Base-by-base conservation (phyloP, 2,797 vertebrate genomes). In the Coregonus ussuriensis region DNA sequence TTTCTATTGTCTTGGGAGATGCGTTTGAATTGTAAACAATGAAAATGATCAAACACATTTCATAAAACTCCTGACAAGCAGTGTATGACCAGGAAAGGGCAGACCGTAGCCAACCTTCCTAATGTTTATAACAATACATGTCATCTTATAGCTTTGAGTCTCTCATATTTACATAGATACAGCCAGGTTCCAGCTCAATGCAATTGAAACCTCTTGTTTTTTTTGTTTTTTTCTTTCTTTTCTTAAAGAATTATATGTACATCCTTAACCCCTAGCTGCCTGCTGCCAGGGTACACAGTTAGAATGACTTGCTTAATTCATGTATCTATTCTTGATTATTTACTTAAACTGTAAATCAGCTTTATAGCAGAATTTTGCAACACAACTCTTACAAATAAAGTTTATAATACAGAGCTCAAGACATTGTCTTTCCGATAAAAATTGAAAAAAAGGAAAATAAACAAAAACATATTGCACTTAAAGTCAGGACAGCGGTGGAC, bases 401-500 rank as follows among this genome's bases (percentile, higher is more conserved):
- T 90, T 9, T 92, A 94, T 91, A 92, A 93, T 91, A 91, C 91
- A 91, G 89, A 93, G 92, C 90, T 92, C 84, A 92, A 93, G 92
- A 91, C 82, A 82, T 93, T 70, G 33, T 93, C 91, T 87, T 82
- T 79, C 80, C 86, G 91, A 77, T 83, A 85, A 75, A 92, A 90
- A 90, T 86, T 75, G 71, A 80, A 86, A 92, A 86, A 89, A 90
- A 84, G 89, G 89, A 91, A 84, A 91, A 89, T 78, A 81, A 90
- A 90, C 83, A 76, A 88, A 79, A 80, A 84, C 59, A 96, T 98
- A 99, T 99, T 99, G 97, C 97, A 99, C 97, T 97, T 97, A 95
- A 93, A 94, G 86, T 92, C 87, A 94, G 89, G 93, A 83, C 83
- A 92, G 88, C 90, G 81, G 74, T 88, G 91, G 90, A 90, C 90